Base-by-base conservation (phyloP, 2,797 vertebrate genomes). In the Urocyon cinereoargenteus region DNA sequence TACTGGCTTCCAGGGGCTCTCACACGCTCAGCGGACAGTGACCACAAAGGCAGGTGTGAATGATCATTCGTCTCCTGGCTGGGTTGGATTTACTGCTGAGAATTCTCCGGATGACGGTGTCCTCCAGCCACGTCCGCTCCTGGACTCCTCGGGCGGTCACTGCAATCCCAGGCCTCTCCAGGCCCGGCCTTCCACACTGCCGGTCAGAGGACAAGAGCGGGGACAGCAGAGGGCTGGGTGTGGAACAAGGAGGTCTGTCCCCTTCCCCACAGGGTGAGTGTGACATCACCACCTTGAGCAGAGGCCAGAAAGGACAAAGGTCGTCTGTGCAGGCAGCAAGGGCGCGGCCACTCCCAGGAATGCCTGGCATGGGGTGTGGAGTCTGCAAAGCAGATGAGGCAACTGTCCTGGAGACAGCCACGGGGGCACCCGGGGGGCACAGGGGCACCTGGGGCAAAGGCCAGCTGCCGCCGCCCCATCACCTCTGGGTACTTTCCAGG, bases 1-100 rank as follows among this genome's bases (percentile, higher is more conserved):
- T 4, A 22, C 18, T 1, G 26, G 18, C 61, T n/a, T n/a, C 62
- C 19, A 0, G 24, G 6, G 31, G 57, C 40, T 36, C 72, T 18
- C 28, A 16, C 5, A 14, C 6, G 2, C 5, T 8, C 12, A 0
- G 16, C 10, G 15, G 49, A 40, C 2, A 14, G 19, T 34, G 75
- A 15, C 34, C 49, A n/a, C 12, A 45, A 2, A 45, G 12, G 88
- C 26, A 55, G 15, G 5, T 18, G 40, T 4, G 49, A 68, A n/a
- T 4, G 5, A 45, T 2, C n/a, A 7, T 5, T 18, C 14, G 2
- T 34, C 8, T 18, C 2, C 64, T 10, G 21, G 64, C 53, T 6
- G 6, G 24, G 6, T 1, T 45, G 53, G 36, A n/a, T 15, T 57
- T 40, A 16, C 51, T 12, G 5, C 1, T 18, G 28, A 31, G 26